Evolutionary conservation across 1,140 invertebrate genomes (phyloP).

Genomic region (Globodera ellingtonae): DNA sequence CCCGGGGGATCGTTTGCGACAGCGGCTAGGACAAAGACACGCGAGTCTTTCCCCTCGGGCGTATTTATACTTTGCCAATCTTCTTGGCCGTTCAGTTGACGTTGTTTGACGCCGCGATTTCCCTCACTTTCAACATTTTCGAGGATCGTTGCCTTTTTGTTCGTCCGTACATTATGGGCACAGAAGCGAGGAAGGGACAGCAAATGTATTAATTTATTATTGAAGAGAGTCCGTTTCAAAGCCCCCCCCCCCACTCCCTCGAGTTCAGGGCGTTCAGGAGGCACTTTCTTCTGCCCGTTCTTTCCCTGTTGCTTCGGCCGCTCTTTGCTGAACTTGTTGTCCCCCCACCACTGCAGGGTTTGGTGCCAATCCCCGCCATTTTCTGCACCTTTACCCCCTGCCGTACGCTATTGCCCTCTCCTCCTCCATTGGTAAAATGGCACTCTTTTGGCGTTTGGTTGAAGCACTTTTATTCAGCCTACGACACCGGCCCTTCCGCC

Average conservation of each 20-base stretch:
- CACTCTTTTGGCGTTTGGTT: background rate
- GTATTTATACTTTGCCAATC: background rate
- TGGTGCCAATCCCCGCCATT: constrained; percentile 6
- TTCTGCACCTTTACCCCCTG: constrained; percentile 1
- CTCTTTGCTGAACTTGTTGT: background rate
- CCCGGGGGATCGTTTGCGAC: background rate
- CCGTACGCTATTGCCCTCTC: background rate
- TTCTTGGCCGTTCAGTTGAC: background rate
- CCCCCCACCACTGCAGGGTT: background rate
- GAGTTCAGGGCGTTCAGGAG: background rate
- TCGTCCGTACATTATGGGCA: background rate
- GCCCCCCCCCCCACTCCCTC: background rate
- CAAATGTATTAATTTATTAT: background rate
- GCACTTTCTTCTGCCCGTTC: background rate
- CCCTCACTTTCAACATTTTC: background rate
- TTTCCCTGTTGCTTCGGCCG: background rate
- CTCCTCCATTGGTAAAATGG: background rate
- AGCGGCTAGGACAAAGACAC: background rate
- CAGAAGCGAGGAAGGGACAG: background rate
- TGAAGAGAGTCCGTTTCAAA: background rate
- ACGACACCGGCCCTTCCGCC: background rate
- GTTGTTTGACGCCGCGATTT: background rate
- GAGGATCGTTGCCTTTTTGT: background rate
- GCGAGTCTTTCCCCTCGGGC: background rate
- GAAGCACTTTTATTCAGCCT: background rate